Percentiles rank a stretch among this genome's conserved stretches.
Evolutionary conservation across 1,140 invertebrate genomes (phyloP).

Genomic region (Drosophila busckii): DNA sequence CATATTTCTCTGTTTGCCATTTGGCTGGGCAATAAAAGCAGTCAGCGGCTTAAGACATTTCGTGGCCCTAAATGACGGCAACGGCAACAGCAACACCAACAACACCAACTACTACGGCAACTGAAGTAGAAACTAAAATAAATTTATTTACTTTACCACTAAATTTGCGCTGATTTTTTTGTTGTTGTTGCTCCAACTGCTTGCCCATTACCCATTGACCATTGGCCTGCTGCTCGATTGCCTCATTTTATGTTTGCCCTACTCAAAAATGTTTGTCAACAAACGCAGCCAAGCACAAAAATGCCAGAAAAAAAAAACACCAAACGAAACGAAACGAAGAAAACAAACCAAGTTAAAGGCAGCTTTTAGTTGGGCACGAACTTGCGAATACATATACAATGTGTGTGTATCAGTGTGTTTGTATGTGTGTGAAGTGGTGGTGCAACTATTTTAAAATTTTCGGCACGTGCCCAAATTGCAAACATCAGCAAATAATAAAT

Average conservation of each 20-base stretch:
- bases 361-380: no score
- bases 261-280: slow-evolving; percentile 70
- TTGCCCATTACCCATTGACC: slow-evolving; percentile 24
- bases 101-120: slow-evolving; percentile 19
- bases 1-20: slow-evolving; percentile 41
- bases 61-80: slow-evolving; percentile 33
- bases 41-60: slow-evolving; percentile 66
- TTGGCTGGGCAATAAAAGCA: slow-evolving; percentile 60
- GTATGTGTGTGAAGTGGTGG: slow-evolving; percentile 35
- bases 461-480: slow-evolving; percentile 75
- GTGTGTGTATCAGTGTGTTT: slow-evolving; percentile 6
- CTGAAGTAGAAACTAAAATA: slow-evolving; percentile 59
- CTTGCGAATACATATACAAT: slow-evolving; percentile 6
- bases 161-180: slow-evolving; percentile 71
- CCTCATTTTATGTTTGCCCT: slow-evolving; percentile 49
- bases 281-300: slow-evolving; percentile 67
- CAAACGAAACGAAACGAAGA: slow-evolving; percentile 1
- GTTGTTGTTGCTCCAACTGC: slow-evolving; percentile 3
- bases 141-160: slow-evolving; percentile 76
- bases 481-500: slow-evolving; percentile 78
- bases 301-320: slow-evolving; percentile 28
- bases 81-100: slow-evolving; percentile 15
- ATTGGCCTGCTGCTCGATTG: slow-evolving; percentile 21
- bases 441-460: slow-evolving; percentile 72
- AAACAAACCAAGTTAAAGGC: slow-evolving; percentile 13